Percentiles rank a stretch among this genome's conserved stretches.
Evolutionary conservation across 2,888 invertebrate genomes (phyloP).

Genomic region (Ornithoptera alexandrae): DNA sequence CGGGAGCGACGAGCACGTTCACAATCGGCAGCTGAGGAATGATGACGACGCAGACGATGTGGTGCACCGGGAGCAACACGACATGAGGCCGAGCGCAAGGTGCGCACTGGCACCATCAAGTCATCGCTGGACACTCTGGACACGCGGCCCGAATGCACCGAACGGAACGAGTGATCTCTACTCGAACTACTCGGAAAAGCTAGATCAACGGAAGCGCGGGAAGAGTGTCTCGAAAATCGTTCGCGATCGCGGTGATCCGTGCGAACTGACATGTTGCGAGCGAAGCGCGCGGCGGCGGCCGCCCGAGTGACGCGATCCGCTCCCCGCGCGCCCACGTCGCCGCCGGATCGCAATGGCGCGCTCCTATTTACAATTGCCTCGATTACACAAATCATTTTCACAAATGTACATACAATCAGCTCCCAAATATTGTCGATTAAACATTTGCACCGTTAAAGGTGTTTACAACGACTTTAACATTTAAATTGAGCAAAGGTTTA

Average conservation of each 20-base stretch:
- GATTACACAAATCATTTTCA: constrained; percentile 49
- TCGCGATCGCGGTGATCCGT: constrained; percentile 73
- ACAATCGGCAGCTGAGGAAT: constrained; percentile 74
- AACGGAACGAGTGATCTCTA: constrained; percentile 72
- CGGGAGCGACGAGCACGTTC: constrained; percentile 72
- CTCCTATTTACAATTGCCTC: constrained; percentile 70
- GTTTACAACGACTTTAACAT: constrained; percentile 46
- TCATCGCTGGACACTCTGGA: constrained; percentile 73
- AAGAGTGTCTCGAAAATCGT: constrained; percentile 74
- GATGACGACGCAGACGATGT: constrained; percentile 72
- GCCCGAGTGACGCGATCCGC: constrained; percentile 68
- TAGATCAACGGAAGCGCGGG: constrained; percentile 74
- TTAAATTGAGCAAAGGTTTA: constrained; percentile 49
- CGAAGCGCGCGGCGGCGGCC: constrained; percentile 75
- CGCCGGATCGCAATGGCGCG: constrained; percentile 48
- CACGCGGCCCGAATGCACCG: constrained; percentile 73
- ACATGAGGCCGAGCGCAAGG: constrained; percentile 72
- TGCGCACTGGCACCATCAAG: constrained; percentile 72
- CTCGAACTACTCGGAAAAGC: constrained; percentile 67
- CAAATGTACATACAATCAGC: constrained; percentile 63
- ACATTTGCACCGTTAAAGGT: constrained; percentile 63
- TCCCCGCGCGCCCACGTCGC: constrained; percentile 30
- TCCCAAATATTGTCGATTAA: constrained; percentile 50
- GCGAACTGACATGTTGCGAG: constrained; percentile 76
- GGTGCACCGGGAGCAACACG: constrained; percentile 71